A percentile compares a stretch with the other conserved stretches of the same genome.
phyloP scores from a whole-genome alignment of 2,113 vertebrate genomes.

The Passer montanus region DNA sequence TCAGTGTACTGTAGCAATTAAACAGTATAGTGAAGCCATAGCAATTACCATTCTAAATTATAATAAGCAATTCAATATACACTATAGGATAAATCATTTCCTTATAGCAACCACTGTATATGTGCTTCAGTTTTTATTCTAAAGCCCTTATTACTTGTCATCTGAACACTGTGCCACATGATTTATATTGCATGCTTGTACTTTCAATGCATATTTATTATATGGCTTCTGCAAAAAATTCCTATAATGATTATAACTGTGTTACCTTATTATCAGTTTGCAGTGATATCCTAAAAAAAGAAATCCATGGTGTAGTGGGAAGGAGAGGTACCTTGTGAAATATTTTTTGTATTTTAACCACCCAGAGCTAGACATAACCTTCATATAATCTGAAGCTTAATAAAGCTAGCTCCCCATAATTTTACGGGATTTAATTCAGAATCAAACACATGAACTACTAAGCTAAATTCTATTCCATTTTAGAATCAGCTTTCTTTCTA shows the following conservation, averaged over 20 bases:
- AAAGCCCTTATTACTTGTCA: slow-evolving; percentile 47
- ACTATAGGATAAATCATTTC: slow-evolving; percentile 58
- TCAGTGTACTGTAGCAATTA: slow-evolving; percentile 43
- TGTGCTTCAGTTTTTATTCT: neutral
- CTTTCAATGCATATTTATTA: slow-evolving; percentile 50
- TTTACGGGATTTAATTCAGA: slow-evolving; percentile 61
- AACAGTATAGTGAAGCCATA: slow-evolving; percentile 26
- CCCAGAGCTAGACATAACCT: neutral
- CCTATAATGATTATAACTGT: slow-evolving; percentile 47
- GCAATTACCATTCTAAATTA: slow-evolving; percentile 61
- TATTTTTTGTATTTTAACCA: neutral
- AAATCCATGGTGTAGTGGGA: neutral
- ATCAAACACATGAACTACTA: slow-evolving; percentile 27
- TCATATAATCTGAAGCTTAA: neutral
- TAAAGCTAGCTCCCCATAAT: slow-evolving; percentile 22
- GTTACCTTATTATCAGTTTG: slow-evolving; percentile 58
- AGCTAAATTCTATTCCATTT: slow-evolving; percentile 66
- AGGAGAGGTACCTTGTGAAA: neutral
- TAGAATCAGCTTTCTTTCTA: slow-evolving; percentile 72
- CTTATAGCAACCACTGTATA: slow-evolving; percentile 8
- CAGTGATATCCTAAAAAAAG: neutral
- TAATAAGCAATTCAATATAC: slow-evolving; percentile 61
- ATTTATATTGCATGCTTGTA: slow-evolving; percentile 33
- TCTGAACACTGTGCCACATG: slow-evolving; percentile 36
- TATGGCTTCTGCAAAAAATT: slow-evolving; percentile 21